These are phyloP conservation scores for Pelvicachromis taeniatus DNA, from an alignment of 2,113 vertebrate species.

Conservation along the genomic window DNA sequence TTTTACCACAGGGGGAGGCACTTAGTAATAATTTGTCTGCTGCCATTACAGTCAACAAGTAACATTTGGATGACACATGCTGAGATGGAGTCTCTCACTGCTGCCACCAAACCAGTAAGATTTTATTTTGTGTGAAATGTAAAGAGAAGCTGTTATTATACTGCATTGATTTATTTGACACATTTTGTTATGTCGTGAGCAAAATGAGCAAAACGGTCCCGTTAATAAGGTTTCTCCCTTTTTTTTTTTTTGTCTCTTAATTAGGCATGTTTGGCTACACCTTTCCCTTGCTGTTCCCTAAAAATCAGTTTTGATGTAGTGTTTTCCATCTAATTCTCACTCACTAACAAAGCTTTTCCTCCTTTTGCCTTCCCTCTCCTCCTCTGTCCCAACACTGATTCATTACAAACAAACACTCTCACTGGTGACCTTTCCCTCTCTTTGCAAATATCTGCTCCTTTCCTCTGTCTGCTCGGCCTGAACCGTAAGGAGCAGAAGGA, in stretches of 20 bases:
- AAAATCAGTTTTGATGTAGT: conserved; percentile 66
- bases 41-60: conserved; percentile 81
- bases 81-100: conserved; percentile 90
- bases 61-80: conserved; percentile 96
- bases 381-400: conserved; percentile 7
- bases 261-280: conserved; percentile 71
- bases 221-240: conserved; percentile 46
- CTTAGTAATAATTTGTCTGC: neutral
- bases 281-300: conserved; percentile 66
- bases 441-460: conserved; percentile 48
- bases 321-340: conserved; percentile 75
- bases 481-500: conserved; percentile 83
- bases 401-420: conserved; percentile 14
- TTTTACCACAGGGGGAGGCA: neutral
- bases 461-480: conserved; percentile 34
- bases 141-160: neutral
- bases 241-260: conserved; percentile 68
- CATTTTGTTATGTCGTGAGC: neutral
- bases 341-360: conserved; percentile 76
- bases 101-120: conserved; percentile 88
- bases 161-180: neutral
- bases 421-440: conserved; percentile 54
- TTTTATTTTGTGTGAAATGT: neutral
- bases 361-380: conserved; percentile 53
- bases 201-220: neutral